phyloP scores from a whole-genome alignment of 1,140 invertebrate genomes.

The Mercenaria mercenaria region DNA sequence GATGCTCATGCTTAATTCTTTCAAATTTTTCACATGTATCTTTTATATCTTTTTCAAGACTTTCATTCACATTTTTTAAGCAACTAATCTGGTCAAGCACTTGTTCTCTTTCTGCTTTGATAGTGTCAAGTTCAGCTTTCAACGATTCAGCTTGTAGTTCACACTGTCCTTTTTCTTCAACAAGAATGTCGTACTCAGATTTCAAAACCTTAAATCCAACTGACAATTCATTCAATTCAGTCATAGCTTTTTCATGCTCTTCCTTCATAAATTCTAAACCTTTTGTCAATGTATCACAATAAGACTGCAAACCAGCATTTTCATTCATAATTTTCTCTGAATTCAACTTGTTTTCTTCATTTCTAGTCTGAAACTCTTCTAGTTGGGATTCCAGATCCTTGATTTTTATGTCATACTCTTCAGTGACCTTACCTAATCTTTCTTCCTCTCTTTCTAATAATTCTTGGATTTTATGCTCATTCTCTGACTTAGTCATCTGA shows the following conservation, averaged over 20 bases:
- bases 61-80: not conserved
- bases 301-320: not conserved
- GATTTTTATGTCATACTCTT: conserved; percentile 17
- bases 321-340: not conserved
- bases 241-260: conserved; percentile 41
- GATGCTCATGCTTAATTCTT: not conserved
- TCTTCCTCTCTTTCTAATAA: not conserved
- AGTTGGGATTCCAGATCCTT: conserved; percentile 27
- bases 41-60: not conserved
- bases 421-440: not conserved
- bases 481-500: not conserved
- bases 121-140: not conserved
- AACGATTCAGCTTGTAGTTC: not conserved
- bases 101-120: conserved; percentile 7
- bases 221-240: not conserved
- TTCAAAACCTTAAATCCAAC: conserved; percentile 15
- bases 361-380: not conserved
- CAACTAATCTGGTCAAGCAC: not conserved
- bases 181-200: conserved; percentile 30
- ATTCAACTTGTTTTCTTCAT: not conserved
- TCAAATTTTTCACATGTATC: not conserved
- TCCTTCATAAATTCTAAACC: conserved; percentile 28
- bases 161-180: conserved; percentile 29
- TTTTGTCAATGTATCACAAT: conserved; percentile 53
- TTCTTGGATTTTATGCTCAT: conserved; percentile 9